A percentile compares a stretch with the other conserved stretches of the same genome.
Conservation (phyloP, 1,140 invertebrate species). For the Teleogryllus occipitalis region DNA sequence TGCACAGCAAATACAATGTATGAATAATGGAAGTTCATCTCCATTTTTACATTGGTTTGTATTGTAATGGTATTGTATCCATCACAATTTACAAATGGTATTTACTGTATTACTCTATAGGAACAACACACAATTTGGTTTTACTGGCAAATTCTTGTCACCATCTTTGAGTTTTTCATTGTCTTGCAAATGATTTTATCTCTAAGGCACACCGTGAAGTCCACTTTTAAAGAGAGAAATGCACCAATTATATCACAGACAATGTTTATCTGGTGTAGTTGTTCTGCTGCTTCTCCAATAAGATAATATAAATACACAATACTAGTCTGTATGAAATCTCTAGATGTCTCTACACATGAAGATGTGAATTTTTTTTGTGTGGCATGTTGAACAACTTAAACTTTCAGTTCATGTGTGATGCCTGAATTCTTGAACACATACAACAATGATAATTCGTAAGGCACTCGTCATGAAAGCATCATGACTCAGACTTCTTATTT, state of each 20-base stretch:
- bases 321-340: too few species aligned
- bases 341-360: too few species aligned
- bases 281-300: neutral
- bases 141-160: neutral
- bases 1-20: conserved; percentile 4
- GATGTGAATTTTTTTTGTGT: too few species aligned
- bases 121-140: conserved; percentile 1
- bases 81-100: neutral
- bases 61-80: neutral
- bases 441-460: too few species aligned
- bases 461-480: too few species aligned
- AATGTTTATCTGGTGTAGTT: neutral
- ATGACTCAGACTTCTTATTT: too few species aligned
- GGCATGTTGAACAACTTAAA: too few species aligned
- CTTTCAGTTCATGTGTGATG: too few species aligned
- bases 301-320: too few species aligned
- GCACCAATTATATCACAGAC: neutral
- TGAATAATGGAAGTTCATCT: neutral
- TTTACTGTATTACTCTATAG: neutral
- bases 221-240: neutral
- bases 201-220: neutral
- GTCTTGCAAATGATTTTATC: neutral
- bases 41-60: neutral
- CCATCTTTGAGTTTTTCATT: neutral
- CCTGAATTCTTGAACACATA: too few species aligned